These are phyloP conservation scores for Heterohyrax brucei DNA, from an alignment of 2,797 vertebrate species.

Conservation along the genomic window DNA sequence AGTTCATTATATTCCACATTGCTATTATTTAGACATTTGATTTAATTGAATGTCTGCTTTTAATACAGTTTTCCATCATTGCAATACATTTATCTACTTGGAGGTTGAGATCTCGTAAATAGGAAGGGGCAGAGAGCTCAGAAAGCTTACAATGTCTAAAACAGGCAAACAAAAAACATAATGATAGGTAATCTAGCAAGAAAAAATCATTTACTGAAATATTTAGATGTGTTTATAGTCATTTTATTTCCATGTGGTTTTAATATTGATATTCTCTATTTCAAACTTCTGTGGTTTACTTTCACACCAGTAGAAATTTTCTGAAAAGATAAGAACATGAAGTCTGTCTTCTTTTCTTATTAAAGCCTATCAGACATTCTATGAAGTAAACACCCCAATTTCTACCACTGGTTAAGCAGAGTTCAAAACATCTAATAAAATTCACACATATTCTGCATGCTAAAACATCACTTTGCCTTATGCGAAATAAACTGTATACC, in stretches of 20 bases:
- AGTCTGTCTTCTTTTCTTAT: neutral
- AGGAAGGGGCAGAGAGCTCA: neutral
- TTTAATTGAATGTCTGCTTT: slow-evolving; percentile 15
- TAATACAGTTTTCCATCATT: neutral
- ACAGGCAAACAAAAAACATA: neutral
- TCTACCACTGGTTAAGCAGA: neutral
- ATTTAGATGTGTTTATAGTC: neutral
- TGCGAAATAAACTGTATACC: neutral
- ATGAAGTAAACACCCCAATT: neutral
- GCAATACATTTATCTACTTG: neutral
- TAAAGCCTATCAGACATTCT: neutral
- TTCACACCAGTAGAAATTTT: neutral
- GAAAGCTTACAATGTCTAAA: neutral
- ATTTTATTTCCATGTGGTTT: neutral
- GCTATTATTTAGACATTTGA: slow-evolving; percentile 50
- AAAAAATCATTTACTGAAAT: slow-evolving; percentile 3
- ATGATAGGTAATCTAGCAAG: neutral
- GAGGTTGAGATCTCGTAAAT: neutral
- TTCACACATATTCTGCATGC: neutral
- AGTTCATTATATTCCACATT: slow-evolving; percentile 19
- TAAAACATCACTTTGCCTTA: neutral
- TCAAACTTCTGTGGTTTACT: neutral
- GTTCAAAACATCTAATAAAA: slow-evolving; percentile 12
- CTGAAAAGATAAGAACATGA: neutral
- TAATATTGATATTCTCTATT: neutral